Percentiles rank a stretch among this genome's conserved stretches.
Conservation (phyloP, 2,113 vertebrate genomes). For the Penelope pileata region DNA sequence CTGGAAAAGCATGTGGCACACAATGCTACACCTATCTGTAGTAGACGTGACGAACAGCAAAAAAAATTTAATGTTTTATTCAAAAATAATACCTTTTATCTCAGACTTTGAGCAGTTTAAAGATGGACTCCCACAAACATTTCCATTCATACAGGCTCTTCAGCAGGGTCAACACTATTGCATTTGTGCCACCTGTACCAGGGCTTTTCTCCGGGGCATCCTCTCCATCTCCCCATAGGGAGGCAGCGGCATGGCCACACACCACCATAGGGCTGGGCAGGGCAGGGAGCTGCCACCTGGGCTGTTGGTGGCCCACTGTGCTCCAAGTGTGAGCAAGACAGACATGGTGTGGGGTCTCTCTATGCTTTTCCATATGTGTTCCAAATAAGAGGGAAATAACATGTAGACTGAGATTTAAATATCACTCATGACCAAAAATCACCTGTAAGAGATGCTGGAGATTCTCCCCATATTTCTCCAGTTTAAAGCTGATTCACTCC, state of each 20-base stretch:
- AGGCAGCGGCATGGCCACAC: neutral
- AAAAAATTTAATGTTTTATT: too few relatives aligned
- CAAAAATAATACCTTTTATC: too few relatives aligned
- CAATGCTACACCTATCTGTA: neutral
- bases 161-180: neutral
- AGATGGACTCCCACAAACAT: neutral
- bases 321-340: neutral
- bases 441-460: neutral
- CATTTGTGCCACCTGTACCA: too few relatives aligned
- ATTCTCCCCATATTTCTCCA: neutral
- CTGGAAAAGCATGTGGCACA: neutral
- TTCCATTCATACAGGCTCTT: neutral
- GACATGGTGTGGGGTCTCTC: neutral
- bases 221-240: neutral
- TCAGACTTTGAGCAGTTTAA: neutral
- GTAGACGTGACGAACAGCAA: neutral
- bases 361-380: too few relatives aligned
- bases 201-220: neutral
- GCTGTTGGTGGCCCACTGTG: rapidly evolving
- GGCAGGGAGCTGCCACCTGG: rapidly evolving
- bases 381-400: neutral
- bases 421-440: neutral
- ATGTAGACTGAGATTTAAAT: neutral
- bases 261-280: rapidly evolving
- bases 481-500: neutral